Base-by-base conservation (phyloP, 2,113 vertebrate genomes). In the Geococcyx californianus region DNA sequence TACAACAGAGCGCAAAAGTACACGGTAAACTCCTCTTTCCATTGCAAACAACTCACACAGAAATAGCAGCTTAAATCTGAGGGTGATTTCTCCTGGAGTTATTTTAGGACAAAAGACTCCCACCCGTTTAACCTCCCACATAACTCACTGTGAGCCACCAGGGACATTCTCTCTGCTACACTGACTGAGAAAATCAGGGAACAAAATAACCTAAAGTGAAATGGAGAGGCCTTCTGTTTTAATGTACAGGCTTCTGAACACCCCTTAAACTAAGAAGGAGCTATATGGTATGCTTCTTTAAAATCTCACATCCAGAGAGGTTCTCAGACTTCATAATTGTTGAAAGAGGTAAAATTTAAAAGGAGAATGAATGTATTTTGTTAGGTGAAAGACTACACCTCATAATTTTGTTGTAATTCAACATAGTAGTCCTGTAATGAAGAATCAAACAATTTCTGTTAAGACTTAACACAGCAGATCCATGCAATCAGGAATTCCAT, bases 1-100 rank as follows among this genome's bases (percentile, higher is more conserved):
- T 86, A 70, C 60, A 87, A 64, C 34, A 92, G 83, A 86, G 84
- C 88, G 84, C 64, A 94, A 93, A 96, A 97, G 90, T 94, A 95
- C 95, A 62, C 0, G 60, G 94, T 96, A 90, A 96, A 95, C 90
- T 92, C 94, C 93, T 93, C 40, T 90, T 93, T 93, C 89, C 75
- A 31, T 38, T 68, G 54, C 83, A 89, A 94, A 64, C 33, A 56
- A 72, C 28, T 86, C 40, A 64, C 40, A 78, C 44, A 88, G 81
- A 81, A 90, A 77, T n/a, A 95, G 54, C 74, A 88, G 77, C 86
- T 89, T 70, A 55, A 78, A 58, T 78, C 45, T 84, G 74, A 87
- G 25, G 66, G 88, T 94, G 73, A 62, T 97, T 97, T 97, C 92
- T 96, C 40, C 63, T 44, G 29, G 49, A 91, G 72, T 36, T 63